Percentiles rank a stretch among this genome's conserved stretches.
Conservation (phyloP, 2,113 vertebrate species). For the Paracanthobrama guichenoti region DNA sequence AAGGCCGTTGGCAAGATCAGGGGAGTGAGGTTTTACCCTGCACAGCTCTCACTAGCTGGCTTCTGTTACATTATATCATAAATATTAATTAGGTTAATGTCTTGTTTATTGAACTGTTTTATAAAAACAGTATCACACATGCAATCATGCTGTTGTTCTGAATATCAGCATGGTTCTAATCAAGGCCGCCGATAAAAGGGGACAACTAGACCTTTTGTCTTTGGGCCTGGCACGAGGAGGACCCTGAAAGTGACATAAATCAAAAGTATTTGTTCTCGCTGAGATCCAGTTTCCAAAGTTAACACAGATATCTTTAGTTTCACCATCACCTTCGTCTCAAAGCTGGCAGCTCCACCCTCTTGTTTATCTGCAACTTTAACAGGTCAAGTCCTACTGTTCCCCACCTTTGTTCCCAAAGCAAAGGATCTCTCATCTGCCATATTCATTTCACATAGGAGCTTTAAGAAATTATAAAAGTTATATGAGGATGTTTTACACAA, state of each 20-base stretch:
- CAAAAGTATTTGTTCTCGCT: not conserved
- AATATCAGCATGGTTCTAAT: no score
- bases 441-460: not conserved
- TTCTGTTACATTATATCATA: not conserved
- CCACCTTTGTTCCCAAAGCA: conserved; percentile 57
- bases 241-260: not conserved
- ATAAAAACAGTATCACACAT: not conserved
- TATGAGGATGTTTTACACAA: conserved; percentile 11
- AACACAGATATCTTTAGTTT: conserved; percentile 60
- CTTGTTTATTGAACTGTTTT: not conserved
- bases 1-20: no score
- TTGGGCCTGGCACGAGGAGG: not conserved
- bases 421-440: not conserved
- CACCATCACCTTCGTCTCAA: conserved; percentile 53
- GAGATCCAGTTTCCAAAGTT: conserved; percentile 51
- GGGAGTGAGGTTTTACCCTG: no score
- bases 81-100: not conserved
- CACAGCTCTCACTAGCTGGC: no score
- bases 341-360: conserved; percentile 45
- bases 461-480: not conserved
- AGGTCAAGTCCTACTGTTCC: conserved; percentile 61
- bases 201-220: no score
- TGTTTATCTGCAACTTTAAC: conserved; percentile 60
- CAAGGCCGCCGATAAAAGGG: no score
- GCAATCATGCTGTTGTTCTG: not conserved